Percentiles rank a stretch among this genome's conserved stretches.
These are phyloP conservation scores for Pardosa pseudoannulata DNA, from an alignment of 2,888 invertebrate species.

Conservation along the genomic window DNA sequence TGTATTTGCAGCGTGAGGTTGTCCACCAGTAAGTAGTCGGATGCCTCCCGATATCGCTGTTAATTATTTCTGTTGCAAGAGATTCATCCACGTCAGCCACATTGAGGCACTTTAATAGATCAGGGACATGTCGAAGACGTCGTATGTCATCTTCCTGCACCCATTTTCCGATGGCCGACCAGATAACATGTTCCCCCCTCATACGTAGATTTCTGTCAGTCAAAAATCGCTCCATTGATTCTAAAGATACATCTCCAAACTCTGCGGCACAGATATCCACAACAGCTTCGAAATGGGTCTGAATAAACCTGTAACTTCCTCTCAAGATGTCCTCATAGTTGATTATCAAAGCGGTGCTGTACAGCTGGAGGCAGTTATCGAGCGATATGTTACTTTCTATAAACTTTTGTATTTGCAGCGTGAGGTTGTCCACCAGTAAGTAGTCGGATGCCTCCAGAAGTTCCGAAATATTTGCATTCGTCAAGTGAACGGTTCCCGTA, in stretches of 20 bases:
- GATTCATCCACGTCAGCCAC: no score
- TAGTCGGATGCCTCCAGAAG: slow-evolving; percentile 18
- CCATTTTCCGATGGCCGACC: slow-evolving; percentile 20
- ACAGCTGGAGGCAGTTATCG: slow-evolving; percentile 13
- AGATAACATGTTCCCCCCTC: not conserved
- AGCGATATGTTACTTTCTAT: not conserved
- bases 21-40: not conserved
- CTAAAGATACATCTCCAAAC: not conserved
- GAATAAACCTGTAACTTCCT: slow-evolving; percentile 21
- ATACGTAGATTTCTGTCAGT: slow-evolving; percentile 29
- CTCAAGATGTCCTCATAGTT: not conserved
- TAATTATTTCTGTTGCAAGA: no score
- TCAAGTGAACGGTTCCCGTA: not conserved
- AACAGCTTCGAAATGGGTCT: slow-evolving; percentile 28
- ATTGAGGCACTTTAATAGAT: no score
- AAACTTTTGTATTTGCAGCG: not conserved
- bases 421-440: slow-evolving; percentile 1
- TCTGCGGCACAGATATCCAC: not conserved
- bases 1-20: not conserved
- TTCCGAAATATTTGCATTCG: not conserved
- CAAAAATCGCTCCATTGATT: slow-evolving; percentile 11
- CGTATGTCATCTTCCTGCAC: not conserved
- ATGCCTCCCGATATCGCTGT: slow-evolving; percentile 20
- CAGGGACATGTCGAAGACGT: no score
- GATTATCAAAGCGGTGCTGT: not conserved